Evolutionary conservation across 2,113 vertebrate species (phyloP).

Genomic region (Periophthalmus modestus): DNA sequence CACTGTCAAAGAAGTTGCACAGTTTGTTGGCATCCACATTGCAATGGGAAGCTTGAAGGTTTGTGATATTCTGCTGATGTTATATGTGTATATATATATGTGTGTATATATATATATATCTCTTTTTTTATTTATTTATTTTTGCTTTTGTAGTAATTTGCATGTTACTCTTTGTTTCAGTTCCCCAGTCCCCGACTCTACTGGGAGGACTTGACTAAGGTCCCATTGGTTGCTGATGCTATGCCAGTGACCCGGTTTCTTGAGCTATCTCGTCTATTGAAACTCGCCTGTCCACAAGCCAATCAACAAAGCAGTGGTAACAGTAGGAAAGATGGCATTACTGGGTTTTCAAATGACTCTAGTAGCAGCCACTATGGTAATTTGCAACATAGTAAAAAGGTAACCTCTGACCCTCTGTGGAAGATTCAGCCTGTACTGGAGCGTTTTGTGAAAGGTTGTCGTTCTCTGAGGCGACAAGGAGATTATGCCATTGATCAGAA

Average conservation of each 20-base stretch:
- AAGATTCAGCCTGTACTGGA: conserved; percentile 64
- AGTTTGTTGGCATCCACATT: conserved; percentile 79
- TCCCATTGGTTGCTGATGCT: conserved; percentile 75
- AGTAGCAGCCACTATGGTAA: background rate
- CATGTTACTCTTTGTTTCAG: conserved; percentile 46
- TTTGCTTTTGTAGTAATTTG: background rate
- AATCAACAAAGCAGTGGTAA: background rate
- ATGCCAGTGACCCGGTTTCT: conserved; percentile 71
- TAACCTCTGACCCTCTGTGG: conserved; percentile 69
- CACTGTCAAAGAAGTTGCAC: conserved; percentile 69
- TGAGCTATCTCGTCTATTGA: conserved; percentile 63
- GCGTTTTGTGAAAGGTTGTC: conserved; percentile 69
- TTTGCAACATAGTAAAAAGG: background rate
- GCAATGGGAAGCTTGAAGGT: conserved; percentile 83
- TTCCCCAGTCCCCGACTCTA: conserved; percentile 77
- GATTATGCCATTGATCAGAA: conserved; percentile 75
- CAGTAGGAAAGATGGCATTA: conserved; percentile 8
- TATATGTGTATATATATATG: no score
- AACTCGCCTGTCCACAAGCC: conserved; percentile 44
- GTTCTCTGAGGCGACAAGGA: conserved; percentile 50
- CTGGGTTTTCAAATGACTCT: background rate
- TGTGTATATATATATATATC: no score
- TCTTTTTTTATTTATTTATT: background rate
- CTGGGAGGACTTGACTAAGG: conserved; percentile 78
- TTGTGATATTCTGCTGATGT: conserved; percentile 29